These are phyloP conservation scores for Thaumatotibia leucotreta DNA, from an alignment of 1,140 invertebrate species.

Conservation along the genomic window DNA sequence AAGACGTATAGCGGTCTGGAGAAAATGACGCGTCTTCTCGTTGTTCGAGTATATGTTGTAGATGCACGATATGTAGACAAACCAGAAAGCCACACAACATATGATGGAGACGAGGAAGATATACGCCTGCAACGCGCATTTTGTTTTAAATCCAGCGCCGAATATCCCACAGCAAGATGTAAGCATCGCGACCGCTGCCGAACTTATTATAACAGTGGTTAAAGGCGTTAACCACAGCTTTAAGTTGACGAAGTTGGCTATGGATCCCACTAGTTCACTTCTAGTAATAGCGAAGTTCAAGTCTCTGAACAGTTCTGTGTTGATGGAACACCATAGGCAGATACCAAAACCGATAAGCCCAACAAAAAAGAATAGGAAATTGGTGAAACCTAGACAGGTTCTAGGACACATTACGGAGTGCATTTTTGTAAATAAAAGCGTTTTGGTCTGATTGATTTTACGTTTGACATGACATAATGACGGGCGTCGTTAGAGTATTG, in stretches of 20 bases:
- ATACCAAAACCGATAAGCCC: conserved; percentile 40
- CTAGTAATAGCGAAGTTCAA: conserved; percentile 59
- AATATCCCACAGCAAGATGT: conserved; percentile 63
- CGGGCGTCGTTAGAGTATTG: too few relatives aligned
- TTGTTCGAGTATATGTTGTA: conserved; percentile 60
- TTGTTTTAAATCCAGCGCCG: conserved; percentile 54
- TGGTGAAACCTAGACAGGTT: conserved; percentile 62
- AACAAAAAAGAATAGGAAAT: conserved; percentile 52
- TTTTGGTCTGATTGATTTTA: not conserved
- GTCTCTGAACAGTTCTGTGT: conserved; percentile 56
- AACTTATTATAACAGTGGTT: conserved; percentile 45
- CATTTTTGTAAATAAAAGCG: conserved; percentile 37
- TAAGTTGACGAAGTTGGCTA: conserved; percentile 55
- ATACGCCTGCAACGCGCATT: conserved; percentile 62
- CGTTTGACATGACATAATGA: not conserved
- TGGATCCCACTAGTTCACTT: conserved; percentile 35
- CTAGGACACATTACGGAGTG: conserved; percentile 56
- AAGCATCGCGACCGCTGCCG: conserved; percentile 42
- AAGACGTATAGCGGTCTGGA: conserved; percentile 31
- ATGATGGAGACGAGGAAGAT: conserved; percentile 51
- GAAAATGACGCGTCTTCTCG: conserved; percentile 36
- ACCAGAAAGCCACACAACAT: conserved; percentile 43
- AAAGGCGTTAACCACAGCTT: conserved; percentile 57
- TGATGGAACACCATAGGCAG: conserved; percentile 59
- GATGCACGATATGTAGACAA: conserved; percentile 52